Evolutionary conservation across 2,797 vertebrate genomes (phyloP).

Genomic region (Synanceia verrucosa): DNA sequence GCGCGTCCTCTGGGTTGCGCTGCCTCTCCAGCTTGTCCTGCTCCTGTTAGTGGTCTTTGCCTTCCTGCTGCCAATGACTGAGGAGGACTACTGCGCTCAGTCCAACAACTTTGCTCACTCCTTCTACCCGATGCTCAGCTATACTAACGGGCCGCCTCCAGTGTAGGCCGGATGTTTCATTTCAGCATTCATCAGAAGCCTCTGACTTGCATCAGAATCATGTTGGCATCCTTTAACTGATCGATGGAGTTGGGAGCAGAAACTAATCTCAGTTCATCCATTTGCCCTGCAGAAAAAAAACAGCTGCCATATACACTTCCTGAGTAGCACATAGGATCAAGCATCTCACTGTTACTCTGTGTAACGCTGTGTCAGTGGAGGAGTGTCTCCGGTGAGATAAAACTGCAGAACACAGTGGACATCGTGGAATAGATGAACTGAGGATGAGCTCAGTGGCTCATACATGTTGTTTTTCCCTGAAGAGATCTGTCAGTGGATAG

Average conservation of each 20-base stretch:
- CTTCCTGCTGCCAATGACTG: constrained; percentile 90
- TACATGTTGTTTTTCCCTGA: constrained; percentile 44
- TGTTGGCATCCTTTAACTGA: constrained; percentile 7
- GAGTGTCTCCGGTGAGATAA: constrained; percentile 40
- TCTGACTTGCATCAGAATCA: constrained; percentile 22
- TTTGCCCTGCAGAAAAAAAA: constrained; percentile 54
- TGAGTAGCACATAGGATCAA: constrained; percentile 62
- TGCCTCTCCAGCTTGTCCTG: constrained; percentile 92
- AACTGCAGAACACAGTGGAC: constrained; percentile 45
- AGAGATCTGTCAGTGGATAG: constrained; percentile 44
- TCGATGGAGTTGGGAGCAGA: constrained; percentile 30
- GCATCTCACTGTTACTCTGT: constrained; percentile 51
- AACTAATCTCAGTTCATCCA: constrained; percentile 45
- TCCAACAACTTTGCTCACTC: constrained; percentile 95
- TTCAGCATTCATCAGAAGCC: constrained; percentile 26
- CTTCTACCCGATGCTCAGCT: constrained; percentile 95
- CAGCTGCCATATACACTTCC: constrained; percentile 53
- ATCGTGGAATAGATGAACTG: constrained; percentile 28
- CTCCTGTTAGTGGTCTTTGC: constrained; percentile 88
- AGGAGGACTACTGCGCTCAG: constrained; percentile 91
- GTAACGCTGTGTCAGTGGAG: constrained; percentile 38
- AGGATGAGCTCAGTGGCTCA: constrained; percentile 1
- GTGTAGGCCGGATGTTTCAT: constrained; percentile 78
- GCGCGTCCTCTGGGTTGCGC: constrained; percentile 90
- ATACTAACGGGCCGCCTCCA: constrained; percentile 94